phyloP scores from a whole-genome alignment of 2,888 invertebrate species.

The Xestia c-nigrum region DNA sequence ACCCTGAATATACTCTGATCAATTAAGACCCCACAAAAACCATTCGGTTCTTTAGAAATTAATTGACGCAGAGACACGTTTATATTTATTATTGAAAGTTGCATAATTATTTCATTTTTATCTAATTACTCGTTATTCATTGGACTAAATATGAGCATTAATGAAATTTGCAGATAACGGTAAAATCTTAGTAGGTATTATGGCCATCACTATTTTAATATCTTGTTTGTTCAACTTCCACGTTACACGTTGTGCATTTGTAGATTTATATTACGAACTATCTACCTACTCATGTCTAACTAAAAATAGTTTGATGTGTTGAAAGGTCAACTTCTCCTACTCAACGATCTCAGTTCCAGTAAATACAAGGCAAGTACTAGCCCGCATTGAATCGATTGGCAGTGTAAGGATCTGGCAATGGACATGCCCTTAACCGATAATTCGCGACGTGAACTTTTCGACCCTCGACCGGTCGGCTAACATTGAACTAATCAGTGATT shows the following conservation, averaged over 20 bases:
- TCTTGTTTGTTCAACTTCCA: conserved; percentile 33
- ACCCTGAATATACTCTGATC: neutral
- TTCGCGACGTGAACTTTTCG: conserved; percentile 68
- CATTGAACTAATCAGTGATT: conserved; percentile 66
- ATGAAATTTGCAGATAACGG: conserved; percentile 19
- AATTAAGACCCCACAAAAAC: neutral
- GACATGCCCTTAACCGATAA: conserved; percentile 67
- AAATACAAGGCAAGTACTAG: neutral
- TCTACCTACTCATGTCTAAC: neutral
- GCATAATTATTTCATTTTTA: neutral
- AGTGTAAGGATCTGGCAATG: conserved; percentile 57
- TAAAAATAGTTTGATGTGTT: neutral
- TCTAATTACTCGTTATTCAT: conserved; percentile 2
- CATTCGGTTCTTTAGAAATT: neutral
- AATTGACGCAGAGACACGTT: neutral
- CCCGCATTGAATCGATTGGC: conserved; percentile 26
- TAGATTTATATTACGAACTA: conserved; percentile 4
- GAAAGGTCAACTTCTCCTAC: neutral
- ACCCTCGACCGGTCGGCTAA: conserved; percentile 67
- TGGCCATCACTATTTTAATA: conserved; percentile 15
- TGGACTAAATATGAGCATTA: conserved; percentile 12
- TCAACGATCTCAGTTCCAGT: neutral
- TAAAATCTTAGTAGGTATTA: neutral
- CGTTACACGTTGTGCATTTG: neutral
- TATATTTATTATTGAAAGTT: conserved; percentile 1